Base-by-base conservation (phyloP, 1,140 invertebrate species). In the Bacillus rossius region DNA sequence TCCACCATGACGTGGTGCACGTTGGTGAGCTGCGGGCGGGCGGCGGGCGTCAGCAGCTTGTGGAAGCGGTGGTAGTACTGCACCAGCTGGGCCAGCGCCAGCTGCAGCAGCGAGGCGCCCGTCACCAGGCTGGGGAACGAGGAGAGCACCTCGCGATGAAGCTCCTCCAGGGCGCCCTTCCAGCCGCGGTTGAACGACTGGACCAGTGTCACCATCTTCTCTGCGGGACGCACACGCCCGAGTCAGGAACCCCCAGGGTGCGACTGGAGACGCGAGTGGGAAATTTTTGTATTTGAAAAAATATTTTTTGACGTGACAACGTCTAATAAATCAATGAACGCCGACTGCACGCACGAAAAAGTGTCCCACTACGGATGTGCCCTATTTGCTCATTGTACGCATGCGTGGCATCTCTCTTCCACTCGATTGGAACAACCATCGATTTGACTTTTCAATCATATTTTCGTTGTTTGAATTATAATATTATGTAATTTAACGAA, bases 1-100 rank as follows among this genome's bases (percentile, higher is more conserved):
- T 99, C 96, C 2, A 98, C 93, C 92, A 98, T 99, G 57, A 99
- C 91, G 55, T 98, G 92, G 78, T 99, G 97, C 71, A 98, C 97
- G 72, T 98, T 99, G 0, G 97, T 93, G 19, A 99, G 79, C 74
- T 98, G 93, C 20, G 89, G 86, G 64, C 92, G 81, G 4, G 88
- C 86, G 69, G 90, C 88, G 4, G 94, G 91, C 3, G 89, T 87
- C n/a, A 99, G 73, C 26, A 99, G 82, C 75, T 99, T 98, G 65
- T 95, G 92, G 73, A 99, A 96, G 62, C 95, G 83, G 74, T 99
- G 92, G 75, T 99, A 98, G 79, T 99, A 99, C 75, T 98, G 93
- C 23, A 99, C 91, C 26, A 99, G 78, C 70, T 96, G 94, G 0
- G 94, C 96, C 64, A 99, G 82, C 1, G 95, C 91, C 66, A 94